Evolutionary conservation across 2,113 vertebrate genomes (phyloP).

Genomic region (Scomber japonicus): DNA sequence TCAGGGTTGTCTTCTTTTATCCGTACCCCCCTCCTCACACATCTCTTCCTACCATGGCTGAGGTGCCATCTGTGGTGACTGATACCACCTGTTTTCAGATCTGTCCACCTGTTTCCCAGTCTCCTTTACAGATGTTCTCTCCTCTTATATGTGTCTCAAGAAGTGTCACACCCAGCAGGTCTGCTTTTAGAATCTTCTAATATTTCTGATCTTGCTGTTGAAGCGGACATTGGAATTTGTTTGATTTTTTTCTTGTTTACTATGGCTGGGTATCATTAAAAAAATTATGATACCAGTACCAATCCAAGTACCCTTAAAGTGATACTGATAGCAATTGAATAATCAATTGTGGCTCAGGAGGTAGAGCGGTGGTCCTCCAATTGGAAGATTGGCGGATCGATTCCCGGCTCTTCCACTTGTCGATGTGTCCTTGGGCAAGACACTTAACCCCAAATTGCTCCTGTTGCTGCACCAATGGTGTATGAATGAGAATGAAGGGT

Average conservation of each 20-base stretch:
- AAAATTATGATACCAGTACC: too few relatives aligned
- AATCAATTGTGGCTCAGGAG: too few relatives aligned
- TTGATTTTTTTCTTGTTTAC: conserved; percentile 19
- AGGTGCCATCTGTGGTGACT: background rate
- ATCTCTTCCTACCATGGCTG: conserved; percentile 16
- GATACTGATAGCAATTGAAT: too few relatives aligned
- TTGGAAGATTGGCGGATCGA: too few relatives aligned
- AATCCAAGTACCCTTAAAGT: too few relatives aligned
- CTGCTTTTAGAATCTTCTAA: background rate
- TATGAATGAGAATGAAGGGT: too few relatives aligned
- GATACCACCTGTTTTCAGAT: background rate
- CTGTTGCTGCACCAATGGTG: too few relatives aligned
- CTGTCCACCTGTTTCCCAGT: background rate
- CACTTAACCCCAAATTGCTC: too few relatives aligned
- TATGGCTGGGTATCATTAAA: too few relatives aligned
- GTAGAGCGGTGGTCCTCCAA: too few relatives aligned
- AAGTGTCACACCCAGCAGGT: background rate
- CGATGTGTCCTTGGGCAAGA: too few relatives aligned
- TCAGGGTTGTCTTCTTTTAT: conserved; percentile 23
- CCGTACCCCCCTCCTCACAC: background rate
- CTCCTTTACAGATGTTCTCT: conserved; percentile 3
- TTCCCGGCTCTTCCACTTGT: too few relatives aligned
- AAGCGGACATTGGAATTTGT: conserved; percentile 6
- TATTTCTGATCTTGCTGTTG: conserved; percentile 13
- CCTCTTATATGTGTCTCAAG: conserved; percentile 9